Evolutionary conservation across 1,140 invertebrate species (phyloP), one percentile per base, ranked within the genome.

Genomic region (Oreohelix idahoensis): DNA sequence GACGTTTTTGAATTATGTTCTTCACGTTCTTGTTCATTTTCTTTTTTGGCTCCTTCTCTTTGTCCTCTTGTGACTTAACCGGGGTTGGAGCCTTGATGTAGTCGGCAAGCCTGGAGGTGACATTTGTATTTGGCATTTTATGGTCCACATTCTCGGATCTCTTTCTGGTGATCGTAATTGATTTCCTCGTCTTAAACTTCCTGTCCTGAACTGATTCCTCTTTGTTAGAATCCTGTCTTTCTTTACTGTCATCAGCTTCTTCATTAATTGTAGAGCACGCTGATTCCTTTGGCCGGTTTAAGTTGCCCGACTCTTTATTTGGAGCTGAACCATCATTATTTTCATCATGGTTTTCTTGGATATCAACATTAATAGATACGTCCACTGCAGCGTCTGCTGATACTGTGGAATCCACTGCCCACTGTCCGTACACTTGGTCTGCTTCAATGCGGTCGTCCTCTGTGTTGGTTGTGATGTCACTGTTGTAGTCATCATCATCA

Each of bases 111-210:
- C 84, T 83, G 49, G 90, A 91, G 5, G 85, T 83, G 35, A 88
- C 87, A 23, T 88, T 88, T 76, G 93, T 82, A 89, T 93, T 88
- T 87, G 92, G 85, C 87, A 93, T 88, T 77, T 90, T 91, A 77
- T 91, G 89, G 58, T 90, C 87, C 5, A 84, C 78, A 84, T 88
- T 88, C 39, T 87, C 87, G 23, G 83, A 79, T 32, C 84, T 83
- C 71, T 88, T 89, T 63, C 86, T 89, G 20, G 79, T 80, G 26
- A 80, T 45, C 1, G 79, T 80, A 36, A 83, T 76, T 15, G 49
- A 45, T 73, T 87, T 89, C 45, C 83, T 84, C n/a, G 36, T n/a
- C 38, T 82, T 85, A 79, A 63, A 79, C 74, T 84, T 87, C 38
- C 69, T 80, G 0, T 84, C 87, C 20, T 63, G 32, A 32, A 45